Percentiles rank a stretch among this genome's conserved stretches.
These are phyloP conservation scores for Pyrrhura leucotis DNA, from an alignment of 2,797 vertebrate genomes.

Conservation along the genomic window DNA sequence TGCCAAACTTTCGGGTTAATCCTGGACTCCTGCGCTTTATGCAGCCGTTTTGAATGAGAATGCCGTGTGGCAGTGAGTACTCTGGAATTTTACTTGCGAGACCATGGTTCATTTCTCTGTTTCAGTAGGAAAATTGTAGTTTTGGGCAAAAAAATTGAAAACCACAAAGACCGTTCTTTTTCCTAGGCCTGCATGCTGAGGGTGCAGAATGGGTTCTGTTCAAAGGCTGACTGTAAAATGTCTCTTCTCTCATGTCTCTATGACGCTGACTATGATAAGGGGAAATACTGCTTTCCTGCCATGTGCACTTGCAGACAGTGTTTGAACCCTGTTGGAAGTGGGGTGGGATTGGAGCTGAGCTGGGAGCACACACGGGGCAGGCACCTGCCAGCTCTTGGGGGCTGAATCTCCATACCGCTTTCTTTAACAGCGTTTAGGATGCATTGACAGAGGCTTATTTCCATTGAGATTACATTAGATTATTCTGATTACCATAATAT, in stretches of 20 bases:
- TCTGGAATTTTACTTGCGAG: neutral
- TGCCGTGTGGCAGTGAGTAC: neutral
- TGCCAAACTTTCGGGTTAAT: neutral
- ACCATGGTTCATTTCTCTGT: accelerated
- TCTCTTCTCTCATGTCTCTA: accelerated
- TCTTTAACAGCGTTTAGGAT: neutral
- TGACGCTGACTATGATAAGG: neutral
- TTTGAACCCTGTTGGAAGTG: neutral
- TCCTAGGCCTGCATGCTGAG: neutral
- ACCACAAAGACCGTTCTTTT: neutral
- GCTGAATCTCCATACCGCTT: neutral
- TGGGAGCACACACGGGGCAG: neutral
- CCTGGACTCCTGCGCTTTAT: neutral
- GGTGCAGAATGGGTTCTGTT: neutral
- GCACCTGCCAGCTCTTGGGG: neutral
- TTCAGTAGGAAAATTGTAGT: neutral
- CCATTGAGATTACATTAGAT: neutral
- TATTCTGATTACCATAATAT: neutral
- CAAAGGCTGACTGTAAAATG: accelerated
- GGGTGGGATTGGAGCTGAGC: neutral
- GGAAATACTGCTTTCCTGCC: neutral
- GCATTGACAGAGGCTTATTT: neutral
- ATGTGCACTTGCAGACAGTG: accelerated
- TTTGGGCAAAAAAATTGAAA: neutral
- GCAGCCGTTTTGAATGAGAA: neutral